Evolutionary conservation across 2,113 vertebrate species (phyloP).

Genomic region (Takifugu flavidus): DNA sequence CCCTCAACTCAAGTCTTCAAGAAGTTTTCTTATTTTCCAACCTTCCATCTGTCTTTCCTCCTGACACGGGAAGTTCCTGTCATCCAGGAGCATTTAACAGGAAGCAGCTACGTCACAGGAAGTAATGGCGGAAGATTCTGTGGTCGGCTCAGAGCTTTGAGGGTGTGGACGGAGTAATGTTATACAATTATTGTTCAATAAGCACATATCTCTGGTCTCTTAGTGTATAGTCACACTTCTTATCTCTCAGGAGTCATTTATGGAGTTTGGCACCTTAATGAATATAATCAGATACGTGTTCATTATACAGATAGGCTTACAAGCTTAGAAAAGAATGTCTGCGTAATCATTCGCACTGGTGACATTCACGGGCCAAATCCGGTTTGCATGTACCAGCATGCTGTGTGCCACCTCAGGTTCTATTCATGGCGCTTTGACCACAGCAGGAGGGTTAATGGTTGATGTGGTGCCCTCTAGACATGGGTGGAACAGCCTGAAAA

Average conservation of each 20-base stretch:
- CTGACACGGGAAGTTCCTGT: conserved; percentile 68
- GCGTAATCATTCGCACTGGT: conserved; percentile 13
- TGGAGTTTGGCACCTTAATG: too few relatives aligned
- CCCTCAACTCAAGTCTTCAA: too few relatives aligned
- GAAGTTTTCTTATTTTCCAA: not conserved
- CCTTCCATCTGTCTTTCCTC: conserved; percentile 22
- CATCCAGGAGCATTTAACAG: conserved; percentile 60
- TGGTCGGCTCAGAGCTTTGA: conserved; percentile 32
- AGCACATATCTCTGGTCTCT: conserved; percentile 36
- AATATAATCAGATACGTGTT: conserved; percentile 11
- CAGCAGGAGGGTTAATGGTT: conserved; percentile 48
- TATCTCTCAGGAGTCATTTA: too few relatives aligned
- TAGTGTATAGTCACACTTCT: too few relatives aligned
- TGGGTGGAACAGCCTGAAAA: conserved; percentile 65
- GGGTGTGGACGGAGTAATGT: conserved; percentile 40
- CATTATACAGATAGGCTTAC: conserved; percentile 65
- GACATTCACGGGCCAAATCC: conserved; percentile 1
- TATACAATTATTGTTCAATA: conserved; percentile 70
- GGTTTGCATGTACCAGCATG: conserved; percentile 28
- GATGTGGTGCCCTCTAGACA: conserved; percentile 63
- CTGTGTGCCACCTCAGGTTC: conserved; percentile 29
- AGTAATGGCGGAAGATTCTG: conserved; percentile 51
- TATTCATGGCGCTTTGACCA: conserved; percentile 57
- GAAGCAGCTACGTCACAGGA: conserved; percentile 68
- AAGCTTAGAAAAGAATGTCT: not conserved